Evolutionary conservation across 1,140 invertebrate genomes (phyloP).

Genomic region (Meloidogyne chitwoodi): DNA sequence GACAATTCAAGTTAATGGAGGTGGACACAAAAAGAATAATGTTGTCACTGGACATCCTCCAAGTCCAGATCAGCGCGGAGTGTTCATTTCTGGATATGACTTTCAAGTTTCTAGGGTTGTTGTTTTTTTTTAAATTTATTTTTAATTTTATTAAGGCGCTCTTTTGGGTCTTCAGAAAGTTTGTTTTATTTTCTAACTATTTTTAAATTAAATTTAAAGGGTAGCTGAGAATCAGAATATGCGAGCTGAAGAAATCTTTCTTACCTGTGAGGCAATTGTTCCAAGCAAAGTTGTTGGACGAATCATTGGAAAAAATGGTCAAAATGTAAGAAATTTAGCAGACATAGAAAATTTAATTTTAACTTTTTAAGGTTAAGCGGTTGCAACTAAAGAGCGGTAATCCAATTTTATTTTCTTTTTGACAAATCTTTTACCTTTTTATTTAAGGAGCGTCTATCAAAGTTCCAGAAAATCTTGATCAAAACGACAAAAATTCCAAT

Average conservation of each 20-base stretch:
- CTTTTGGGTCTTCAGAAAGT: conserved; percentile 17
- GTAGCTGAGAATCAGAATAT: conserved; percentile 13
- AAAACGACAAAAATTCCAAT: conserved; percentile 2
- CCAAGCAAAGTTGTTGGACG: conserved; percentile 24
- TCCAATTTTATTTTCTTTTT: not conserved
- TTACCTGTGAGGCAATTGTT: conserved; percentile 20
- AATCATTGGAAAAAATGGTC: conserved; percentile 34
- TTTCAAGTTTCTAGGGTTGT: conserved; percentile 16
- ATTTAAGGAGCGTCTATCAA: not conserved
- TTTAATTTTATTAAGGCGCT: not conserved
- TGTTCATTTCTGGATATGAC: conserved; percentile 18
- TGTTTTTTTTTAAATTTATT: not conserved
- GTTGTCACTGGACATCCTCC: not conserved
- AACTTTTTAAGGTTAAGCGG: conserved; percentile 22
- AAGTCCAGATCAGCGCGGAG: not conserved
- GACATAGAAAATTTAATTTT: not conserved
- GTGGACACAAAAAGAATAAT: not conserved
- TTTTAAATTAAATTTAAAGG: not conserved
- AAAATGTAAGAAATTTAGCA: conserved; percentile 16
- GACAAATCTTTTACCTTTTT: not conserved
- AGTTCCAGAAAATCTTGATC: conserved; percentile 27
- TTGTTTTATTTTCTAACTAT: not conserved
- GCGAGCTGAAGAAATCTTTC: not conserved
- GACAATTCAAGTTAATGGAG: not conserved
- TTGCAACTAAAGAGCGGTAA: conserved; percentile 13